Evolutionary conservation across 2,888 invertebrate species (phyloP).

Genomic region (Nomada fabriciana): DNA sequence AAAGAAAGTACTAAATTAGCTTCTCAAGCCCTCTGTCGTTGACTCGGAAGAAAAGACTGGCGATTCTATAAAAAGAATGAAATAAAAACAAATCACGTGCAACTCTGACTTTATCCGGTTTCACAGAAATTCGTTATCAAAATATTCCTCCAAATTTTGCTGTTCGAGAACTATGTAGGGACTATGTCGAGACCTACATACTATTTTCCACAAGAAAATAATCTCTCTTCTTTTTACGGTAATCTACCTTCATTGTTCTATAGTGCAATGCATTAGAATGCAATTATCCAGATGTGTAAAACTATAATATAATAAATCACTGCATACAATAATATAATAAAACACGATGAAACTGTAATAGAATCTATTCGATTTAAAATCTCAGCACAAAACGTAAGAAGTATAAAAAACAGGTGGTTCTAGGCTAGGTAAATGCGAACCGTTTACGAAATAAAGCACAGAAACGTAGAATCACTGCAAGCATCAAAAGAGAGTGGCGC

Average conservation of each 20-base stretch:
- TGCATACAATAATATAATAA: too few species aligned
- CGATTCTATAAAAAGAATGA: neutral
- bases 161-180: too few species aligned
- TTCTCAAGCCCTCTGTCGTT: neutral
- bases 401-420: neutral
- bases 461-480: neutral
- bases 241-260: too few species aligned
- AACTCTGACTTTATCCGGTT: neutral
- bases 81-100: neutral
- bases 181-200: too few species aligned
- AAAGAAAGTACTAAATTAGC: conserved; percentile 22
- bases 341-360: too few species aligned
- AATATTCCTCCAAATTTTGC: too few species aligned
- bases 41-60: neutral
- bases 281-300: too few species aligned
- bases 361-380: neutral
- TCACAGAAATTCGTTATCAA: neutral
- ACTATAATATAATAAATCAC: too few species aligned
- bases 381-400: neutral
- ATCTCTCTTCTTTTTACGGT: too few species aligned
- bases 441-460: too few species aligned
- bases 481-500: neutral
- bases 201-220: too few species aligned
- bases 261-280: too few species aligned
- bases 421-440: neutral